Evolutionary conservation across 2,113 vertebrate species (phyloP).

Genomic region (Eidolon helvum): DNA sequence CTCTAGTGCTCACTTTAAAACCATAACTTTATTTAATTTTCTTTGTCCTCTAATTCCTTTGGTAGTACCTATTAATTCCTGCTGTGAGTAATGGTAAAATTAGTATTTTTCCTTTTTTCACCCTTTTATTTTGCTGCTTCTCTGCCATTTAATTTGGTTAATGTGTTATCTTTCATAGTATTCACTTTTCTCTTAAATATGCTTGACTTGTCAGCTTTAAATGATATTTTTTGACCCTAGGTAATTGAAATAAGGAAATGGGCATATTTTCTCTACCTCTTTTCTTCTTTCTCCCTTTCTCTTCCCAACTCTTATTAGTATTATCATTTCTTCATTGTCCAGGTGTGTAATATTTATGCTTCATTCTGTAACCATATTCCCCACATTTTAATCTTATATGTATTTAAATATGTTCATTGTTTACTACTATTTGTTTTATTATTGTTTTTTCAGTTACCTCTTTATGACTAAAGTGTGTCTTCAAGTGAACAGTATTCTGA

Average conservation of each 20-base stretch:
- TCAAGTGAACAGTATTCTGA: background rate
- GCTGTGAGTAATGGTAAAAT: background rate
- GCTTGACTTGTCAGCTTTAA: background rate
- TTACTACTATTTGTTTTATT: background rate
- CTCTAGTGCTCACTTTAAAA: background rate
- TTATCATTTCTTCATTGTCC: background rate
- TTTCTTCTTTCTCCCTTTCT: background rate
- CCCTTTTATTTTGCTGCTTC: background rate
- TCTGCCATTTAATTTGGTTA: background rate
- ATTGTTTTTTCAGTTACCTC: background rate
- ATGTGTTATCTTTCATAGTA: background rate
- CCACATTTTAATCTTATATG: background rate
- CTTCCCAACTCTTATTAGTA: background rate
- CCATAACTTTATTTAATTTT: background rate
- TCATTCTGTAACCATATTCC: background rate
- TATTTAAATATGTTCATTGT: background rate
- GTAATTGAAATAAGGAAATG: background rate
- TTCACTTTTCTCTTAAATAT: background rate
- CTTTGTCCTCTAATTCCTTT: background rate
- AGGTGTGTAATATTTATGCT: background rate
- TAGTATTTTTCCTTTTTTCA: background rate
- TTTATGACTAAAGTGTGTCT: background rate
- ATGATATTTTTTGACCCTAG: background rate
- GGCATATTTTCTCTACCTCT: background rate
- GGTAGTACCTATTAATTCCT: background rate